Base-by-base conservation (phyloP, 2,888 invertebrate genomes). In the Oligia strigilis region DNA sequence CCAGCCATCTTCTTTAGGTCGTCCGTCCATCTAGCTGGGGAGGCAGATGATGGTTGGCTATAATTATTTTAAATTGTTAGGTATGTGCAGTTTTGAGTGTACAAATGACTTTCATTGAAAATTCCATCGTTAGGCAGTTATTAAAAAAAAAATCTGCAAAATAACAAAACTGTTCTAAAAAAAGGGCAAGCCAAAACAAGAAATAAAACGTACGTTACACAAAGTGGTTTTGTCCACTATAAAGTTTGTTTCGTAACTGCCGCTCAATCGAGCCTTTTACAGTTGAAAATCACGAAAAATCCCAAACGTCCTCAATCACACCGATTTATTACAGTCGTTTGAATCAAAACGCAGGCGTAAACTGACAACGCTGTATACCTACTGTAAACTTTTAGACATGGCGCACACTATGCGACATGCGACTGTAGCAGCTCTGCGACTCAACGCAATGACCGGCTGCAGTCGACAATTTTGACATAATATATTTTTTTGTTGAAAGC, bases 291-390 rank as follows among this genome's bases (percentile, higher is more conserved):
- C 75, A 84, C 75, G 73, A 19, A 64, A 75, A 65, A 40, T n/a
- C 13, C 4, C 55, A 40, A 76, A 17, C 14, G 6, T 67, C 71
- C 78, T 78, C 77, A 78, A 81, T 84, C 73, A 84, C 85, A 81
- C 75, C 70, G 77, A 76, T 77, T 65, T 69, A 72, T n/a, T 43
- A 55, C 29, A 52, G 60, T 72, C 71, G 71, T 80, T 80, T 58
- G 19, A 66, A 79, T 62, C 65, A 58, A 72, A 73, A 71, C 11
- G 14, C 11, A 49, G 40, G 29, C 49, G 49, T 81, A 60, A 80
- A 67, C 4, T 52, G 2, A 52, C 55, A 6, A 71, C 13, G 23
- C 36, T 17, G 8, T 52, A 3, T 36, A 36, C 4, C 29, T 13
- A 70, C 52, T 71, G 36, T 23, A 71, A 29, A 5, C 17, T 55